A percentile compares a stretch with the other conserved stretches of the same genome.
These are phyloP conservation scores for Siniperca scherzeri DNA, from an alignment of 2,797 vertebrate genomes.

Conservation along the genomic window DNA sequence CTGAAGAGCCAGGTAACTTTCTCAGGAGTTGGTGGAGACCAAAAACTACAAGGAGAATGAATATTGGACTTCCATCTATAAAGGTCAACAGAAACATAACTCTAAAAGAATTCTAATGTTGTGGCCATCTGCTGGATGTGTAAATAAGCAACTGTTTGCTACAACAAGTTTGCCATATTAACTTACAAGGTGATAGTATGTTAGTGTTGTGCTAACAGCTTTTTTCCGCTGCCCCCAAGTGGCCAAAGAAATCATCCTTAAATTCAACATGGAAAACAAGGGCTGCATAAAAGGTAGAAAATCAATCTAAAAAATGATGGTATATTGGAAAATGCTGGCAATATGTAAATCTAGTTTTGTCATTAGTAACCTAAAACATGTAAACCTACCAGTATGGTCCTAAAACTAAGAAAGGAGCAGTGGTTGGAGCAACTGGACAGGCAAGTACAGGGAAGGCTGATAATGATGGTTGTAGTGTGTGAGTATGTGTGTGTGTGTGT, in stretches of 20 bases:
- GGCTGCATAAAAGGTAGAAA: not conserved
- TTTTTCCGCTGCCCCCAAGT: not conserved
- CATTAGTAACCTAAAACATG: not conserved
- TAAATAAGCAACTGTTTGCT: not conserved
- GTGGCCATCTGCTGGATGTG: not conserved
- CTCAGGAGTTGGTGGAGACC: not conserved
- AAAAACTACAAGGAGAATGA: not conserved
- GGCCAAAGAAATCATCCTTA: not conserved
- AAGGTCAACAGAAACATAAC: not conserved
- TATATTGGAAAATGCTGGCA: not conserved
- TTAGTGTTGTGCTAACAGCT: not conserved
- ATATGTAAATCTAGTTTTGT: not conserved
- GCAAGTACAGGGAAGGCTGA: constrained; percentile 1
- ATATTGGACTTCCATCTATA: not conserved
- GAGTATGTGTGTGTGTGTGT: not conserved
- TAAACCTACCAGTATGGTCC: not conserved
- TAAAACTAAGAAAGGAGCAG: constrained; percentile 14
- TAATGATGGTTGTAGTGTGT: constrained; percentile 11
- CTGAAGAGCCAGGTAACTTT: not conserved
- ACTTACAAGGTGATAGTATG: not conserved
- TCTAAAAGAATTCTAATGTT: not conserved
- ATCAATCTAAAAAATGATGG: not conserved
- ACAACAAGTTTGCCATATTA: not conserved
- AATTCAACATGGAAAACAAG: not conserved
- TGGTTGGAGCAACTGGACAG: constrained; percentile 9